A percentile compares a stretch with the other conserved stretches of the same genome.
These are phyloP conservation scores for Orientallactaga bullata DNA, from an alignment of 2,113 vertebrate species.

Conservation along the genomic window DNA sequence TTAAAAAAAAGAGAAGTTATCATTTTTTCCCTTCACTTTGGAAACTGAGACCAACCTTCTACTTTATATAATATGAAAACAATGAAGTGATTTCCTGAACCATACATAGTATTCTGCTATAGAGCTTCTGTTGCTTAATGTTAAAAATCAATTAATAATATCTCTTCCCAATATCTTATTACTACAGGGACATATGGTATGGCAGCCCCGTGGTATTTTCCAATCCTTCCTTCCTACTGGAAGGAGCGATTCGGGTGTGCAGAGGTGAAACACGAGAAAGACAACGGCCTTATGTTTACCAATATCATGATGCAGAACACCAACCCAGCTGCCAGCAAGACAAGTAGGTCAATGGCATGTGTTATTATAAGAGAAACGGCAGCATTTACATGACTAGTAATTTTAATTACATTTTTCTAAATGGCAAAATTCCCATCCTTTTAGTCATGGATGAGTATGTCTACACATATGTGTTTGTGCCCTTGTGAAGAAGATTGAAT, in stretches of 20 bases:
- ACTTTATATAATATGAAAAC: background rate
- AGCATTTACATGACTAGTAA: background rate
- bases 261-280: conserved; percentile 78
- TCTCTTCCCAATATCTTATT: conserved; percentile 47
- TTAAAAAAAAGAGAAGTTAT: conserved; percentile 3
- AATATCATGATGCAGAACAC: conserved; percentile 92
- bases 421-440: conserved; percentile 57
- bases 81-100: conserved; percentile 23
- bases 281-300: conserved; percentile 88
- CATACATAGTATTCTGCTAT: background rate
- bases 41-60: background rate
- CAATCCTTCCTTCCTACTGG: conserved; percentile 95
- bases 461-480: conserved; percentile 63
- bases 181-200: conserved; percentile 94
- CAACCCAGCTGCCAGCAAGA: conserved; percentile 84
- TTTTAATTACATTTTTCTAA: conserved; percentile 66
- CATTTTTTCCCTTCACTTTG: background rate
- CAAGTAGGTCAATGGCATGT: conserved; percentile 83
- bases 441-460: conserved; percentile 74
- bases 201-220: conserved; percentile 95
- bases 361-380: conserved; percentile 20
- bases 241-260: conserved; percentile 87
- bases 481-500: conserved; percentile 60
- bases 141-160: conserved; percentile 25
- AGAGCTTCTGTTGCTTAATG: conserved; percentile 38